phyloP scores from a whole-genome alignment of 2,888 invertebrate genomes.

The Cyclophora albipunctata region DNA sequence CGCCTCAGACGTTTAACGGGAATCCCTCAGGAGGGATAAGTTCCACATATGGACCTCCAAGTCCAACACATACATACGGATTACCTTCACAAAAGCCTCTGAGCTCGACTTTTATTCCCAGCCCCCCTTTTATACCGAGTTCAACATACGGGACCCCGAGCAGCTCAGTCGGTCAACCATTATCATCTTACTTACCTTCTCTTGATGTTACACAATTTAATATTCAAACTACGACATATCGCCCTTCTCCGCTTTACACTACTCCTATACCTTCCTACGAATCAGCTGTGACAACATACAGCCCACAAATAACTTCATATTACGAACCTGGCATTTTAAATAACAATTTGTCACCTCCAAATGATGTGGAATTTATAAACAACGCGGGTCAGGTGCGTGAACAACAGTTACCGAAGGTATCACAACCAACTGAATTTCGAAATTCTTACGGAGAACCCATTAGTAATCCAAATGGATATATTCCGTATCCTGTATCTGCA shows the following conservation, averaged over 20 bases:
- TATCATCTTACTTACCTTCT: slow-evolving; percentile 24
- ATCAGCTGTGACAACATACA: slow-evolving; percentile 31
- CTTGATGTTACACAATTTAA: slow-evolving; percentile 27
- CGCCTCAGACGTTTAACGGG: slow-evolving; percentile 30
- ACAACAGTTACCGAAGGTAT: slow-evolving; percentile 52
- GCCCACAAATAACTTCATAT: slow-evolving; percentile 34
- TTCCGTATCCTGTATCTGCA: slow-evolving; percentile 53
- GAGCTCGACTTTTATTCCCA: slow-evolving; percentile 35
- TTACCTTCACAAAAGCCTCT: slow-evolving; percentile 41
- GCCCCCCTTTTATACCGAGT: slow-evolving; percentile 30
- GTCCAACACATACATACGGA: slow-evolving; percentile 45
- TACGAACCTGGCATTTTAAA: slow-evolving; percentile 38
- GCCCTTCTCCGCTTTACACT: slow-evolving; percentile 30
- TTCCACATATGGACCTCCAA: slow-evolving; percentile 52
- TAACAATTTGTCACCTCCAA: slow-evolving; percentile 39
- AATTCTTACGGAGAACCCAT: slow-evolving; percentile 68
- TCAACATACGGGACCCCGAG: slow-evolving; percentile 28
- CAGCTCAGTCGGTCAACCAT: slow-evolving; percentile 20
- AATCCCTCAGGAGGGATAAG: slow-evolving; percentile 30
- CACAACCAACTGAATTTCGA: slow-evolving; percentile 49
- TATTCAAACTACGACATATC: slow-evolving; percentile 32
- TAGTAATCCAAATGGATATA: slow-evolving; percentile 35
- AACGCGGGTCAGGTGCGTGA: slow-evolving; percentile 34
- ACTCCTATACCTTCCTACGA: slow-evolving; percentile 32
- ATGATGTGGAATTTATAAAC: slow-evolving; percentile 37